Conservation (phyloP, 2,113 vertebrate species). For the Anthoscopus minutus region DNA sequence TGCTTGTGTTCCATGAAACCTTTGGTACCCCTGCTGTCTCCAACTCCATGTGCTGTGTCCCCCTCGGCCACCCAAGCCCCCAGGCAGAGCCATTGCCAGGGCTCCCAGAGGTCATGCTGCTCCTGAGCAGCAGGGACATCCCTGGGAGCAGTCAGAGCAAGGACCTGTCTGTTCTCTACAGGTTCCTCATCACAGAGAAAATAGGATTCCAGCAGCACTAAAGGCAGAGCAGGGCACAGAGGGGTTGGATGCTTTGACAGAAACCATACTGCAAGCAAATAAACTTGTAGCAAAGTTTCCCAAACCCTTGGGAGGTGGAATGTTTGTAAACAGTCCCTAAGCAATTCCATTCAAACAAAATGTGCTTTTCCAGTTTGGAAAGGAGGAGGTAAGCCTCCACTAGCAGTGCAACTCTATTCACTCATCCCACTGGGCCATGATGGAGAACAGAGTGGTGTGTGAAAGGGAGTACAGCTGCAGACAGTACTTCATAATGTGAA, state of each 20-base stretch:
- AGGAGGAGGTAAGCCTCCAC: neutral
- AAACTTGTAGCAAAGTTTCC: neutral
- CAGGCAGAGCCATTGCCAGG: neutral
- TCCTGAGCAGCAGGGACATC: neutral
- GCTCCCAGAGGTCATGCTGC: neutral
- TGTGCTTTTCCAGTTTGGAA: neutral
- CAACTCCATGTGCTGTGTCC: fast-evolving
- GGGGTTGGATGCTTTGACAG: neutral
- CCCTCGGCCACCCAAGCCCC: fast-evolving
- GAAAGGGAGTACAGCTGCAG: neutral
- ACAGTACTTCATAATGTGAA: neutral
- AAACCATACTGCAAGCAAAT: neutral
- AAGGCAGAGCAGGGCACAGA: neutral
- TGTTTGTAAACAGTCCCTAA: neutral
- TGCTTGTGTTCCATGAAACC: neutral
- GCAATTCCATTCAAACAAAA: neutral
- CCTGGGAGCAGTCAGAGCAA: neutral
- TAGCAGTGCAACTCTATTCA: fast-evolving
- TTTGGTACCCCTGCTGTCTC: neutral
- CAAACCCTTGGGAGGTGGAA: neutral
- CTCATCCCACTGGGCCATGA: neutral
- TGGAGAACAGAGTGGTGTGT: neutral
- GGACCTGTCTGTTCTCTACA: neutral
- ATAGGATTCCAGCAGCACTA: neutral
- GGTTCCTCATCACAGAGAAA: neutral